phyloP scores from a whole-genome alignment of 2,113 vertebrate species.

The Pipra filicauda region DNA sequence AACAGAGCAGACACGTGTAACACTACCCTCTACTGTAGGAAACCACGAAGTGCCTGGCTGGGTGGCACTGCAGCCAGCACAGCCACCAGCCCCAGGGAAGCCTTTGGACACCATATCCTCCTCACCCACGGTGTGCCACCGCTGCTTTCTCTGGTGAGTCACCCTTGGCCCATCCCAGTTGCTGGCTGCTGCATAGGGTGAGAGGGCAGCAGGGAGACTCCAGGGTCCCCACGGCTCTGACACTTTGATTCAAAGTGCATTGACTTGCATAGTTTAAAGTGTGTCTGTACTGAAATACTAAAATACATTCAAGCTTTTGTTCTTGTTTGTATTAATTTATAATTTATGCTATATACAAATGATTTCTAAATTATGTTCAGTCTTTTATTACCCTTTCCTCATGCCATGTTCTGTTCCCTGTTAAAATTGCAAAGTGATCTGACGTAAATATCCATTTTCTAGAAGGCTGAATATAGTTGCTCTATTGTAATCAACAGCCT shows the following conservation, averaged over 20 bases:
- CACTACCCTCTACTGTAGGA: neutral
- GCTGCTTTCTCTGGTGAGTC: neutral
- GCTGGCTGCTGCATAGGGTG: neutral
- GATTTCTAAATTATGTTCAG: neutral
- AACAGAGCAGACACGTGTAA: neutral
- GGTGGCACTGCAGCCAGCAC: accelerated
- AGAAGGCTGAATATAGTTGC: neutral
- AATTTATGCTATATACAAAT: neutral
- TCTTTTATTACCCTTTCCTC: neutral
- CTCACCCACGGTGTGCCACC: accelerated
- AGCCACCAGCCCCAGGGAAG: neutral
- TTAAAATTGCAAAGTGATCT: neutral
- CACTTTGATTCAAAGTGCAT: neutral
- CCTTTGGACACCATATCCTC: neutral
- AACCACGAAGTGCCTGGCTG: accelerated
- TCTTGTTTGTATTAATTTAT: neutral
- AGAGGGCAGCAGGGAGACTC: accelerated
- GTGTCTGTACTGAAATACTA: neutral
- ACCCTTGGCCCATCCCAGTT: no score
- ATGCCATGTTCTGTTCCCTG: neutral
- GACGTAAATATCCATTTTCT: neutral
- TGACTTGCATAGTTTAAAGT: neutral
- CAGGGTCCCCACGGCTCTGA: accelerated
- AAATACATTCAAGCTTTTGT: neutral
- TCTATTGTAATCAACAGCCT: neutral